Conservation (phyloP, 1,140 invertebrate genomes). For the Nylanderia fulva region DNA sequence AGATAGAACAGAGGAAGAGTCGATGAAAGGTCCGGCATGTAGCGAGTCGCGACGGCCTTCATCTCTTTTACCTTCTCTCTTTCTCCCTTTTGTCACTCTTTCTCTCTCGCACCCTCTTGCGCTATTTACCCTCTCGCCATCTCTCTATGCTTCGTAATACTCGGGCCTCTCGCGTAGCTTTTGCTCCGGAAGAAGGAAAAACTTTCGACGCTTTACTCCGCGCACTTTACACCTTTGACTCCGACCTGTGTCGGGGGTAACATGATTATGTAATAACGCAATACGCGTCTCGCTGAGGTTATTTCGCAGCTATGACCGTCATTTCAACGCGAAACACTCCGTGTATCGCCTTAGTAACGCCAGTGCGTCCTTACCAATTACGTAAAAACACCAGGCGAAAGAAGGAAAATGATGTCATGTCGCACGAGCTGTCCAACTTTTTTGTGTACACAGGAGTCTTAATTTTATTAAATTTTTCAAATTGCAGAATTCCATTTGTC, state of each 20-base stretch:
- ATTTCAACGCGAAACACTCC: conserved; percentile 2
- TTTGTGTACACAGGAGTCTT: not conserved
- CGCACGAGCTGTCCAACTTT: not conserved
- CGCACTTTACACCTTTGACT: conserved; percentile 52
- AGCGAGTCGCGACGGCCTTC: conserved; percentile 26
- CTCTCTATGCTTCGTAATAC: conserved; percentile 41
- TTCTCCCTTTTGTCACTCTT: too few relatives aligned
- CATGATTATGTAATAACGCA: conserved; percentile 56
- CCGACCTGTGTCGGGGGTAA: conserved; percentile 30
- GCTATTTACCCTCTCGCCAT: conserved; percentile 32
- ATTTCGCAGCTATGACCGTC: conserved; percentile 34
- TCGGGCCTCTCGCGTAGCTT: conserved; percentile 8
- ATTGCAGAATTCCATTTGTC: not conserved
- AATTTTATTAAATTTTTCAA: not conserved
- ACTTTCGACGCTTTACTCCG: conserved; percentile 39
- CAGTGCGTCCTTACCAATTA: conserved; percentile 5
- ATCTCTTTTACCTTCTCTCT: conserved; percentile 4
- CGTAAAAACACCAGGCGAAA: not conserved
- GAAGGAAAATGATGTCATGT: not conserved
- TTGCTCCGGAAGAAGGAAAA: conserved; percentile 34
- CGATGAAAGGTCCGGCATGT: conserved; percentile 75
- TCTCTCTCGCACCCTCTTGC: not conserved
- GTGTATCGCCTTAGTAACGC: conserved; percentile 8
- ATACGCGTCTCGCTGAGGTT: conserved; percentile 40
- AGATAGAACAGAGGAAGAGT: conserved; percentile 69